Conservation (phyloP, 2,113 vertebrate species). For the Tonatia bakeri region DNA sequence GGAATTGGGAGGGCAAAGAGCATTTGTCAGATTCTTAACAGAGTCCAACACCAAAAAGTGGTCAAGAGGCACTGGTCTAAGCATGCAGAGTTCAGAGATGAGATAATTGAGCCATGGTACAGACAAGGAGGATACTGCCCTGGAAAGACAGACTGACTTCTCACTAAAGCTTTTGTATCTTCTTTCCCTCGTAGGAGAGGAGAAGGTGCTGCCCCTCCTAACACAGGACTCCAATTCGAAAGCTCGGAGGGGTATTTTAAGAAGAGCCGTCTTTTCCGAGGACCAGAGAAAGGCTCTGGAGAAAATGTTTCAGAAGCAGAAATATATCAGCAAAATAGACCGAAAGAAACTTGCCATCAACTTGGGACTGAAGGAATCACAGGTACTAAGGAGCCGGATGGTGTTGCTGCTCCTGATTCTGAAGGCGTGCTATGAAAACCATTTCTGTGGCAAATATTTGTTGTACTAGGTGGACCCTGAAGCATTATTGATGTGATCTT, state of each 20-base stretch:
- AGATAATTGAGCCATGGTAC: neutral
- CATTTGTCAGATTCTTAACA: neutral
- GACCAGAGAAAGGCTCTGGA: slow-evolving; percentile 96
- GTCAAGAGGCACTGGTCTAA: neutral
- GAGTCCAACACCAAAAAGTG: neutral
- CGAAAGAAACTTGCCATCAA: slow-evolving; percentile 91
- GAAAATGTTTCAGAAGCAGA: slow-evolving; percentile 96
- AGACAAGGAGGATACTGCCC: neutral
- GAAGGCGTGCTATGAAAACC: neutral
- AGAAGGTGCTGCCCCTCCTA: slow-evolving; percentile 84
- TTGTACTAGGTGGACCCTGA: neutral
- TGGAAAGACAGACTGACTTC: neutral
- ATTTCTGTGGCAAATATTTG: neutral
- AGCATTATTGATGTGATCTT: neutral
- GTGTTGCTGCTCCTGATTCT: neutral
- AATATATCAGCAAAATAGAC: slow-evolving; percentile 98
- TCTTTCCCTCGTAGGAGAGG: slow-evolving; percentile 81
- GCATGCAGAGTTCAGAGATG: neutral
- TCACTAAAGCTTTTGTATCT: neutral
- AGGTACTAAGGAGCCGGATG: slow-evolving; percentile 82
- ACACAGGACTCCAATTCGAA: slow-evolving; percentile 86
- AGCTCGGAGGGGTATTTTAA: slow-evolving; percentile 90
- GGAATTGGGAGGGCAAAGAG: neutral
- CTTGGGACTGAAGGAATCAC: slow-evolving; percentile 95
- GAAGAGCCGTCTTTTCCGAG: slow-evolving; percentile 96